Evolutionary conservation across 2,888 invertebrate species (phyloP), one percentile per base, ranked within the genome.

Genomic region (Hypselothyrea guttata): DNA sequence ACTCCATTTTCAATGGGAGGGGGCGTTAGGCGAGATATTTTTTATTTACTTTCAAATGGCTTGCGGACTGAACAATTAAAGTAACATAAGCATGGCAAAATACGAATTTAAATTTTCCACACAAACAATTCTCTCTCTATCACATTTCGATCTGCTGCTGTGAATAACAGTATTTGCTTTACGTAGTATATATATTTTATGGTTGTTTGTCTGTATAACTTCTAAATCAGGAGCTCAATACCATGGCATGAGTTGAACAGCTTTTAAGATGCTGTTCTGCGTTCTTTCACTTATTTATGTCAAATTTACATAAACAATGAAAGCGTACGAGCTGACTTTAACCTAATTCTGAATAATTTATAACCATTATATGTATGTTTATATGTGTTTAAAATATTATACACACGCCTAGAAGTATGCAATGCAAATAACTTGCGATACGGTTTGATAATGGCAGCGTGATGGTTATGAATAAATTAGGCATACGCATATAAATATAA

Each of bases 291-390:
- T 61, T 78, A 63, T 70, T 61, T 68, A 65, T 71, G 64, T 59
- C 42, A 53, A 74, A 61, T 72, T 74, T 67, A 55, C 64, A 82
- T 76, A 63, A 73, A 67, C 71, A 74, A 74, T 73, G 60, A 55
- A 64, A 9, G 5, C 34, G 3, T 2, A 34, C 11, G 30, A 9
- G 37, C 48, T 54, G 34, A 31, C 16, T 27, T 44, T 37, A 13
- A 65, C 44, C 69, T 56, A 49, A 62, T 59, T 59, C 59, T 57
- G 53, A 44, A 67, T 48, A 48, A 9, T 51, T 56, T 45, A 13
- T 41, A 42, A 34, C 18, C 13, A n/a, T 3, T 44, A 38, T 4
- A 41, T 46, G 33, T 9, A 13, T n/a, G n/a, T 18, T 42, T 38
- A 33, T 7, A 45, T n/a, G n/a, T n/a, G n/a, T n/a, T n/a, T n/a